A percentile compares a stretch with the other conserved stretches of the same genome.
Evolutionary conservation across 2,797 vertebrate genomes (phyloP).

Genomic region (Silurus lanzhouensis): DNA sequence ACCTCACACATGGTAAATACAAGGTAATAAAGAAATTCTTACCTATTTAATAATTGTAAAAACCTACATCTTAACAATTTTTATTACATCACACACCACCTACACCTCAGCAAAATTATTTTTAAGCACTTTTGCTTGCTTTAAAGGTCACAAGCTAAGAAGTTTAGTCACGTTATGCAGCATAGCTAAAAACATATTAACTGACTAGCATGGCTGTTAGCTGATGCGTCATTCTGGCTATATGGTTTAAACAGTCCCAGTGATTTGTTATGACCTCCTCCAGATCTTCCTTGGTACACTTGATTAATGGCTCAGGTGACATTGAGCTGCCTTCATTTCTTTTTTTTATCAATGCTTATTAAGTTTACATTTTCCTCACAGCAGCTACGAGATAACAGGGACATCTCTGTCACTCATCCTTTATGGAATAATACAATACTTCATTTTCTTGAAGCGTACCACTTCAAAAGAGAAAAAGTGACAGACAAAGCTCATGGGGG

Average conservation of each 20-base stretch:
- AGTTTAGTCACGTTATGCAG: neutral
- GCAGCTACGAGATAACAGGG: neutral
- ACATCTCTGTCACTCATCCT: neutral
- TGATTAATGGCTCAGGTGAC: neutral
- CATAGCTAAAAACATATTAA: neutral
- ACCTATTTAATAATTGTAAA: neutral
- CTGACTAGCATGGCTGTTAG: neutral
- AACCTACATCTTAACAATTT: neutral
- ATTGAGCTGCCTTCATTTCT: neutral
- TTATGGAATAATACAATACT: slow-evolving; percentile 1
- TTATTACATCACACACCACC: neutral
- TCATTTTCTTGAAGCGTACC: neutral
- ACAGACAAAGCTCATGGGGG: neutral
- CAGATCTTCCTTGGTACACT: neutral
- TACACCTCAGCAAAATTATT: neutral
- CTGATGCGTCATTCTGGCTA: neutral
- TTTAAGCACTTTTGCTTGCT: neutral
- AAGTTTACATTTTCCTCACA: neutral
- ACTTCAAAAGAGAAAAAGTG: neutral
- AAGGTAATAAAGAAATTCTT: neutral
- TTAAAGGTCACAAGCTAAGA: neutral
- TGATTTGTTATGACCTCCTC: neutral
- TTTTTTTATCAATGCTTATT: neutral
- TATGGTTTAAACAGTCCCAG: neutral
- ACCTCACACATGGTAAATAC: neutral